Evolutionary conservation across 2,113 vertebrate genomes (phyloP), one percentile per base, ranked within the genome.

Genomic region (Clarias batrachus): DNA sequence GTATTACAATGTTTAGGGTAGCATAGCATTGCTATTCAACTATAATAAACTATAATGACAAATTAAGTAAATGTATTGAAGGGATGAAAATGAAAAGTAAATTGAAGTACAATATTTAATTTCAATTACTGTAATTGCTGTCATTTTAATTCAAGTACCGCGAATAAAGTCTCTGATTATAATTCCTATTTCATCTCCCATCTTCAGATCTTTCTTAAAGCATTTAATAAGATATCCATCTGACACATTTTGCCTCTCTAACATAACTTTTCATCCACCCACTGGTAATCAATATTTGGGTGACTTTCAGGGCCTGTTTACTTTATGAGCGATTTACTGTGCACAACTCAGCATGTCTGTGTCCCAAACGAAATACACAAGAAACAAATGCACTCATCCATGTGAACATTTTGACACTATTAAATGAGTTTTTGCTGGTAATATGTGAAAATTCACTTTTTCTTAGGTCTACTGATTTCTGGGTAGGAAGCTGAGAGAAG

Each of bases 201-300:
- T 78, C 73, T 33, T 16, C 71, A 76, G 62, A 73, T 81, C 59
- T 68, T 48, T 66, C 54, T 76, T 54, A 76, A n/a, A 27, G 80
- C 77, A 76, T 54, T 48, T 48, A 78, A 62, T 78, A 78, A 85
- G 17, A 25, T 77, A 48, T 74, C n/a, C 37, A 23, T 83, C 85
- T 52, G n/a, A 82, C 54, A 48, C 25, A 85, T 86, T 66, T n/a
- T 74, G 48, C 12, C n/a, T 80, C 33, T 78, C 30, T 79, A 65
- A 71, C 17, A 59, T 27, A 85, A 33, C 81, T 25, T 84, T 59
- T 63, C 56, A 56, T 62, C 41, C 80, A 41, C n/a, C 25, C 23
- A 82, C 63, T 60, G 63, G 85, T 54, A 82, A 89, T 89, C 84
- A 89, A 89, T 88, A 88, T 14, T 77, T 90, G 89, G 86, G 84